Evolutionary conservation across 2,888 invertebrate genomes (phyloP), one percentile per base, ranked within the genome.

Genomic region (Gibbula magus): DNA sequence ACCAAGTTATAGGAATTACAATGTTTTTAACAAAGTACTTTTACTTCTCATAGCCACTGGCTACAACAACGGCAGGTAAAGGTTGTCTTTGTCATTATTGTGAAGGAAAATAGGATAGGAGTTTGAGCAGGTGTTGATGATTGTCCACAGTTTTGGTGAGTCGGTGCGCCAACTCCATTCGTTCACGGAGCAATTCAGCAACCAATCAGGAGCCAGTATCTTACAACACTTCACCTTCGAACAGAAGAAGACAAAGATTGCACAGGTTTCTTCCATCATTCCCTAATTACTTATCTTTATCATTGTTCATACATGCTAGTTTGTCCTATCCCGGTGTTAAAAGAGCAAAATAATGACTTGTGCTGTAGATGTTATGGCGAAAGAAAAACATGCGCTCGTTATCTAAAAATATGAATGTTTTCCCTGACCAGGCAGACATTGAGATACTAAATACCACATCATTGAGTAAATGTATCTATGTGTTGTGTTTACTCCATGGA

Each of bases 191-290:
- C 96, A 96, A 82, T 98, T 98, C 92, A 96, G 96, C 0, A 96
- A 97, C 88, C 95, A 95, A 88, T 96, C 96, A 89, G 99, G 99
- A 0, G 95, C 96, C 0, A 95, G 93, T 25, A 86, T 93, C 2
- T 85, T 92, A 13, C 91, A 92, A 77, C 89, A 91, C 87, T 95
- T 99, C 81, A 95, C 95, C 77, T 99, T 99, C 93, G 95, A 96
- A 54, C 98, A 99, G 92, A 96, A 96, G 77, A 96, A 97, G 91
- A 99, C 99, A 0, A 95, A 96, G 91, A 95, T 99, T 53, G 96
- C 96, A 0, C 95, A 96, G 86, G 88, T 92, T 83, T 79, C 10
- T 45, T 45, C n/a, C 1, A 45, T 45, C 45, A 1, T 13, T 45
- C 13, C 13, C 45, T 45, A 8, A 13, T 45, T 45, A 10, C 10